Evolutionary conservation across 1,140 invertebrate genomes (phyloP), one percentile per base, ranked within the genome.

Genomic region (Drosophila navojoa): DNA sequence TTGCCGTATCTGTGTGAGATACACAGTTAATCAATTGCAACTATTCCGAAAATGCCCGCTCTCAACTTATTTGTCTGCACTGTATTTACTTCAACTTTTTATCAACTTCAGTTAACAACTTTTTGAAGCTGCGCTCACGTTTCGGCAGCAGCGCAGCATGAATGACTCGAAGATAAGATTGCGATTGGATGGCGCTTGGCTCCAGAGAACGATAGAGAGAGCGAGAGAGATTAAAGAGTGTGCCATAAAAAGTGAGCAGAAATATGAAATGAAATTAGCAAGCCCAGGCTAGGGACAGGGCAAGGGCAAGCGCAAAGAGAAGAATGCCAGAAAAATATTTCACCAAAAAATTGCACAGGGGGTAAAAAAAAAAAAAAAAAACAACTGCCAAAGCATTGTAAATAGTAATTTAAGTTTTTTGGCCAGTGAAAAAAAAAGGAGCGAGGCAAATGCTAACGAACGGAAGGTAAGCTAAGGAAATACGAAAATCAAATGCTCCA

Each of bases 351-450:
- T 32, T 71, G 32, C 19, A 22, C 19, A 22, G 19, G 19, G 19
- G 19, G 19, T n/a, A n/a, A n/a, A n/a, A n/a, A n/a, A n/a, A n/a
- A 42, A 60, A 35, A 61, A 78, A 35, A 60, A 54, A 78, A 32
- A 53, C 50, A 29, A 53, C 25, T n/a, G 29, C 49, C 59, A 69
- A 67, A 53, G 82, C 82, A 86, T 89, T 82, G 82, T 89, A 86
- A 86, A 87, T 87, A 87, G 82, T 87, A 87, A 87, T 87, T 87
- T 87, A 87, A 87, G 84, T 87, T 87, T 87, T 70, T 53, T 71
- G 49, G 19, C 9, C 32, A 10, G 32, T 6, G 70, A 32, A 64
- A 52, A 47, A 47, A 49, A 71, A 74, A 67, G 53, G 52, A 38
- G 53, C 13, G 19, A 44, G 62, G n/a, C 44, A 75, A 61, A 71